Evolutionary conservation across 2,113 vertebrate species (phyloP).

Genomic region (Sclerurus mexicanus): DNA sequence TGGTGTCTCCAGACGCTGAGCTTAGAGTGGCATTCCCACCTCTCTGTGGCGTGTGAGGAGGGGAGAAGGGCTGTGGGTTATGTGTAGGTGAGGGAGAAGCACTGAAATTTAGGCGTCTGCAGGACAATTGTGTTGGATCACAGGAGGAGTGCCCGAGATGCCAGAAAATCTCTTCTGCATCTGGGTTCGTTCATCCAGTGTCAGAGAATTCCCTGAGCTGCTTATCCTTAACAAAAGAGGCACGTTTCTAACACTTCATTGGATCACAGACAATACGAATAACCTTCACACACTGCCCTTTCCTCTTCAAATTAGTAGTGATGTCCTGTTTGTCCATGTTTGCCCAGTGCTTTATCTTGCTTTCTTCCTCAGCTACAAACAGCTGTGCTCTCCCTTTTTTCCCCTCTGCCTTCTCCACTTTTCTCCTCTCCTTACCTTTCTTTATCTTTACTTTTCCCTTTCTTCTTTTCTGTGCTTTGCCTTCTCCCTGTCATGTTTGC

Average conservation of each 20-base stretch:
- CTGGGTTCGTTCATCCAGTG: too few relatives aligned
- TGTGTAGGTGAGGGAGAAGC: background rate
- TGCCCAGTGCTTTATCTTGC: constrained; percentile 23
- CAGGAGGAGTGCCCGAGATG: background rate
- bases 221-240: constrained; percentile 27
- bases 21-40: background rate
- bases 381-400: background rate
- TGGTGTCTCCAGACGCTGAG: background rate
- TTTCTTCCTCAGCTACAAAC: constrained; percentile 7
- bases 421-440: background rate
- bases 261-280: constrained; percentile 20
- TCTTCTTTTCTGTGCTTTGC: background rate
- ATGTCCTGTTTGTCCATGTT: constrained; percentile 15
- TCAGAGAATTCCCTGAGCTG: constrained; percentile 4
- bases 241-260: constrained; percentile 30
- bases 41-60: background rate
- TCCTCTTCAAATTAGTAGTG: constrained; percentile 40
- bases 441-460: background rate
- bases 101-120: background rate
- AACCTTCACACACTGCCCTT: constrained; percentile 38
- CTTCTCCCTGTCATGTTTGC: background rate
- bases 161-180: background rate
- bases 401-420: background rate
- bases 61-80: background rate
- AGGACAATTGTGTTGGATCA: rapidly evolving